Conservation (phyloP, 2,888 invertebrate genomes). For the Callyntrura sp. region DNA sequence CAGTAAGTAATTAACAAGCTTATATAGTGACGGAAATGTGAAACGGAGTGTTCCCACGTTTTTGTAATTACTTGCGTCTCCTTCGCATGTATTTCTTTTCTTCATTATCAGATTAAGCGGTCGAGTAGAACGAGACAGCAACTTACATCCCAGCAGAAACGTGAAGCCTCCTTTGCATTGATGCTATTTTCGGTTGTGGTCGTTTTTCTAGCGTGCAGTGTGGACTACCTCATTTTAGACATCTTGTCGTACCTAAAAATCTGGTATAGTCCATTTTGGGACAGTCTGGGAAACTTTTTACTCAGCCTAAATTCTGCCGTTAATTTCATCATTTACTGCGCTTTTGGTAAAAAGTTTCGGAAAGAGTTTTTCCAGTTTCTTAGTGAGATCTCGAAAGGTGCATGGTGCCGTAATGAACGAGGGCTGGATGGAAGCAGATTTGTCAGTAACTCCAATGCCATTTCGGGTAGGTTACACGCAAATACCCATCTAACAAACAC, state of each 20-base stretch:
- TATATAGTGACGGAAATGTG: too few species aligned
- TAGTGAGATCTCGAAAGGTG: conserved; percentile 61
- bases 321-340: conserved; percentile 83
- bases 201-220: conserved; percentile 80
- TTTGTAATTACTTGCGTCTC: too few species aligned
- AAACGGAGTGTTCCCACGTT: too few species aligned
- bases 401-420: conserved; percentile 32
- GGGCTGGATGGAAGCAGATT: conserved; percentile 44
- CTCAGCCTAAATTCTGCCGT: conserved; percentile 82
- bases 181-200: conserved; percentile 82
- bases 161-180: conserved; percentile 82
- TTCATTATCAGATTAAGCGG: conserved; percentile 67
- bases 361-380: conserved; percentile 78
- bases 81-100: too few species aligned
- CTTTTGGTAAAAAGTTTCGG: conserved; percentile 81
- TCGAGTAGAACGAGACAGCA: conserved; percentile 64
- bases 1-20: conserved; percentile 79
- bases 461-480: conserved; percentile 65
- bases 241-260: conserved; percentile 70
- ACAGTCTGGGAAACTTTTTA: conserved; percentile 80
- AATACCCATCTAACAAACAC: too few species aligned
- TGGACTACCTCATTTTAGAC: conserved; percentile 79
- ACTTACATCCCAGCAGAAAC: conserved; percentile 79
- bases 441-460: conserved; percentile 48
- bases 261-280: conserved; percentile 77